A percentile compares a stretch with the other conserved stretches of the same genome.
phyloP scores from a whole-genome alignment of 2,113 vertebrate genomes.

The Holacanthus passer region DNA sequence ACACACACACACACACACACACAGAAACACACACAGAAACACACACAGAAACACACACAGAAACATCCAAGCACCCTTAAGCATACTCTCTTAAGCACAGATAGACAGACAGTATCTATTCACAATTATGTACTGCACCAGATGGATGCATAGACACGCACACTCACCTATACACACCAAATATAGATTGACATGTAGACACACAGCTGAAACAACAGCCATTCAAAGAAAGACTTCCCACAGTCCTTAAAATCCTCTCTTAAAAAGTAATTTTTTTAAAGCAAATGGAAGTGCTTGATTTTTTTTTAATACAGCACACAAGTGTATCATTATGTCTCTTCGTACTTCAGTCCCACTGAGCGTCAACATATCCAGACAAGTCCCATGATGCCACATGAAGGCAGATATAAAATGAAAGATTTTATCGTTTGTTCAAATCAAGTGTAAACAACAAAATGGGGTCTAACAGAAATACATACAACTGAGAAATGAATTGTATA shows the following conservation, averaged over 20 bases:
- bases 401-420: neutral
- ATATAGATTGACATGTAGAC: neutral
- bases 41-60: constrained; percentile 19
- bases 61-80: neutral
- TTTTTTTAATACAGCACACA: neutral
- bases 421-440: neutral
- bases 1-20: constrained; percentile 24
- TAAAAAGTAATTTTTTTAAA: neutral
- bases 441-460: neutral
- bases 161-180: neutral
- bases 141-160: neutral
- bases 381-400: neutral
- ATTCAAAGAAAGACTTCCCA: neutral
- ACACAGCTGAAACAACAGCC: neutral
- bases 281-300: neutral
- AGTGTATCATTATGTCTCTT: neutral
- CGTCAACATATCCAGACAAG: neutral
- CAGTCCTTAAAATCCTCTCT: neutral
- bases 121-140: constrained; percentile 17
- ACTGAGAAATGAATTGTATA: neutral
- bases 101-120: constrained; percentile 29
- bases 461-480: neutral
- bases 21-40: constrained; percentile 24
- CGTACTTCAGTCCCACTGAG: neutral
- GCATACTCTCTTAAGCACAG: constrained; percentile 1